Percentiles rank a stretch among this genome's conserved stretches.
phyloP scores from a whole-genome alignment of 2,113 vertebrate genomes.

The Monarcha castaneiventris region DNA sequence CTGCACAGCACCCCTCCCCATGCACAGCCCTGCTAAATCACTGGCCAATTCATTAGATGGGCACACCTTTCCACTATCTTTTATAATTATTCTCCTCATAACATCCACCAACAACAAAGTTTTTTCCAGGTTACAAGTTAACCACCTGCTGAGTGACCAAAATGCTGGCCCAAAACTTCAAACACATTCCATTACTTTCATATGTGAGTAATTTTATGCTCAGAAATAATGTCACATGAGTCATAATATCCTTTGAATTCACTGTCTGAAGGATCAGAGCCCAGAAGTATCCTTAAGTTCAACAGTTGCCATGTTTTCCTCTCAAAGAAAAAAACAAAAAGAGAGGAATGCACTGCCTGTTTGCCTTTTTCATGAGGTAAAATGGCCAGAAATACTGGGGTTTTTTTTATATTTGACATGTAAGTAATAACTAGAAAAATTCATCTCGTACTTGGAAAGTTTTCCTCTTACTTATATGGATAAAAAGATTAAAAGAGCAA shows the following conservation, averaged over 20 bases:
- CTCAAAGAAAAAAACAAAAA: not conserved
- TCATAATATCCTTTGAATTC: conserved; percentile 59
- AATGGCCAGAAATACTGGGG: not conserved
- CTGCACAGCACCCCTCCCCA: not conserved
- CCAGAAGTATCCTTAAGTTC: conserved; percentile 35
- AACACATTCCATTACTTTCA: conserved; percentile 61
- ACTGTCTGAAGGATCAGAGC: conserved; percentile 47
- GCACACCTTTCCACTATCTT: not conserved
- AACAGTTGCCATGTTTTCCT: conserved; percentile 23
- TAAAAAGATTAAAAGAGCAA: not conserved
- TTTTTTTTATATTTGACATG: not conserved
- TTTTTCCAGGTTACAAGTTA: conserved; percentile 61
- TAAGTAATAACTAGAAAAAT: not conserved
- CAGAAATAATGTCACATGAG: conserved; percentile 61
- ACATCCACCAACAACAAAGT: conserved; percentile 25
- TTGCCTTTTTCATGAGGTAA: not conserved
- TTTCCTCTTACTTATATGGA: not conserved
- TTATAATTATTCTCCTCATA: not conserved
- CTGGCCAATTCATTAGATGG: not conserved
- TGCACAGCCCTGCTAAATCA: not conserved
- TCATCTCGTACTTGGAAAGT: not conserved
- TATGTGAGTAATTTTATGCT: conserved; percentile 59
- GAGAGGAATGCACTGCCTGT: not conserved
- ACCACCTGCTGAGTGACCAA: conserved; percentile 58
- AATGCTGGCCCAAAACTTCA: conserved; percentile 53